A percentile compares a stretch with the other conserved stretches of the same genome.
These are phyloP conservation scores for Serranus cabrilla DNA, from an alignment of 2,797 vertebrate species.

Conservation along the genomic window DNA sequence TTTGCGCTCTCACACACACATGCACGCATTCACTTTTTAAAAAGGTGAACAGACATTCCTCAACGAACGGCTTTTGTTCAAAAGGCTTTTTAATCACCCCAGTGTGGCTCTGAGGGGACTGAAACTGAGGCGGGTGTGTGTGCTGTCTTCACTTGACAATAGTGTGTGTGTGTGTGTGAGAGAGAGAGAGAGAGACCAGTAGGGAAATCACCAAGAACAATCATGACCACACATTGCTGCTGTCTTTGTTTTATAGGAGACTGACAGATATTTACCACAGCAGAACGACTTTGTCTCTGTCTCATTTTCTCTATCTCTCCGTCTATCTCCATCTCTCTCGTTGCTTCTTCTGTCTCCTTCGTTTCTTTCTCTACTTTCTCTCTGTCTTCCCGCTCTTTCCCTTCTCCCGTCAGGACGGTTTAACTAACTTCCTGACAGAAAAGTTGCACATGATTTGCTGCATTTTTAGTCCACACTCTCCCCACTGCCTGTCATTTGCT, in stretches of 20 bases:
- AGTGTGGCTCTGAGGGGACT: constrained; percentile 42
- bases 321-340: constrained; percentile 12
- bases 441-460: constrained; percentile 25
- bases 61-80: constrained; percentile 55
- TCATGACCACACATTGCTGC: constrained; percentile 68
- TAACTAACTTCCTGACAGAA: constrained; percentile 28
- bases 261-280: constrained; percentile 64
- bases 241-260: constrained; percentile 62
- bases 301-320: constrained; percentile 35
- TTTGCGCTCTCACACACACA: constrained; percentile 21
- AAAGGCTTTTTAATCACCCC: constrained; percentile 74
- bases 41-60: constrained; percentile 54
- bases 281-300: constrained; percentile 51
- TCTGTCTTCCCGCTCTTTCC: neutral
- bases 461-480: constrained; percentile 9
- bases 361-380: constrained; percentile 19
- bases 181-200: constrained; percentile 39
- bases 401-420: neutral
- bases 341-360: constrained; percentile 13
- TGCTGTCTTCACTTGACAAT: constrained; percentile 46
- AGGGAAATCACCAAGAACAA: constrained; percentile 79
- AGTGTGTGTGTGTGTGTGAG: constrained; percentile 24
- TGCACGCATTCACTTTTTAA: neutral
- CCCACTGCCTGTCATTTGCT: constrained; percentile 19
- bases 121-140: constrained; percentile 39